phyloP scores from a whole-genome alignment of 2,113 vertebrate species.

The Phylloscopus whistleri region DNA sequence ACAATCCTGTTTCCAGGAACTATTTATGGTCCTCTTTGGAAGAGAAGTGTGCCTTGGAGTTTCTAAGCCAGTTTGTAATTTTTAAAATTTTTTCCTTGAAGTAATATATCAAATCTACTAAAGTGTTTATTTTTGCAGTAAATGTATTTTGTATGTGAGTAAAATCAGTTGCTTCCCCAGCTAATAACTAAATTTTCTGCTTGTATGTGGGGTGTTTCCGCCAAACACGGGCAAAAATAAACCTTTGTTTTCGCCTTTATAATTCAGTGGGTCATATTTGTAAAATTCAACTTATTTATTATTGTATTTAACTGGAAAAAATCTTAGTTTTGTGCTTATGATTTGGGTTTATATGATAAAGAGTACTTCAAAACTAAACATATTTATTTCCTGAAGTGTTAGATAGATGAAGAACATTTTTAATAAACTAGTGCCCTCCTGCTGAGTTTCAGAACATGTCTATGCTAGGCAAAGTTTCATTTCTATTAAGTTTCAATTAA shows the following conservation, averaged over 20 bases:
- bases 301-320: neutral
- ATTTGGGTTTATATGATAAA: neutral
- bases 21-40: neutral
- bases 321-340: neutral
- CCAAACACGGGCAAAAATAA: neutral
- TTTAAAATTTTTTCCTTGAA: neutral
- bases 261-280: neutral
- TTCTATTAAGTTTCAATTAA: conserved; percentile 78
- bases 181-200: neutral
- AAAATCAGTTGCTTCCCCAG: neutral
- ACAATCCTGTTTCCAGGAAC: neutral
- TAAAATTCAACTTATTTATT: neutral
- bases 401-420: conserved; percentile 49
- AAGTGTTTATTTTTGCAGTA: neutral
- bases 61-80: neutral
- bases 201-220: neutral
- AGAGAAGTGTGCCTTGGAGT: neutral
- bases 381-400: conserved; percentile 39
- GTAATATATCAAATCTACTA: neutral
- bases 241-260: neutral
- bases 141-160: neutral
- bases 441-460: conserved; percentile 76
- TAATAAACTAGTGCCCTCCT: conserved; percentile 71
- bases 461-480: conserved; percentile 70
- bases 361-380: conserved; percentile 19